These are phyloP conservation scores for Brachylomia viminalis DNA, from an alignment of 2,888 invertebrate species.

Conservation along the genomic window DNA sequence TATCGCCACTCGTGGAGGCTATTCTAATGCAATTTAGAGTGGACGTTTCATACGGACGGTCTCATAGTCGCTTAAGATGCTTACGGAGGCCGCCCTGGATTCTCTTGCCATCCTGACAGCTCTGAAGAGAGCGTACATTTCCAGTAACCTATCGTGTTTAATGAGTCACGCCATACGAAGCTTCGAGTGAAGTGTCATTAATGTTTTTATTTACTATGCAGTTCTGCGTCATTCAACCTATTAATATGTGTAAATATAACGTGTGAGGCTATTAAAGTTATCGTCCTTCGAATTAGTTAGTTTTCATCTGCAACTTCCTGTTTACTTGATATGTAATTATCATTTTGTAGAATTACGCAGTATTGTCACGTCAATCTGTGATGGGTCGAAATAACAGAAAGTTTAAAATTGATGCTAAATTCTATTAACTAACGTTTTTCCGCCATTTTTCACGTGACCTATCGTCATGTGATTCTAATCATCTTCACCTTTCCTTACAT, in stretches of 20 bases:
- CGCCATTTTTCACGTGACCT: not conserved
- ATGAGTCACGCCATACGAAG: not conserved
- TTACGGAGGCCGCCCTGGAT: too few species aligned
- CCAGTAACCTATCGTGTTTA: not conserved
- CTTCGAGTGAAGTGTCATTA: not conserved
- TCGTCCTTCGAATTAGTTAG: slow-evolving; percentile 6
- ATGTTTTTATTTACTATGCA: slow-evolving; percentile 29
- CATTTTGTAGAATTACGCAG: not conserved
- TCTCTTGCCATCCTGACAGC: too few species aligned
- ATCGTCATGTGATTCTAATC: not conserved
- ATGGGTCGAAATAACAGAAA: not conserved
- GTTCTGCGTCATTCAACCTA: slow-evolving; percentile 37
- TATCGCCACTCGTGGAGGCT: not conserved
- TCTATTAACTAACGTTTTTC: not conserved
- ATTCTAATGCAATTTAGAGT: not conserved
- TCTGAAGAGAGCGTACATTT: too few species aligned
- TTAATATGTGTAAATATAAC: not conserved
- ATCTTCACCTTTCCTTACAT: not conserved
- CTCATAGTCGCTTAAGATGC: too few species aligned
- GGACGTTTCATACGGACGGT: too few species aligned
- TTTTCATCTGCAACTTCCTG: slow-evolving; percentile 17
- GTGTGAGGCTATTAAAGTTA: slow-evolving; percentile 2
- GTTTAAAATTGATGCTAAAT: slow-evolving; percentile 3
- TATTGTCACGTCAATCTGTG: slow-evolving; percentile 1
- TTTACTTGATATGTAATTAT: slow-evolving; percentile 21